Conservation (phyloP, 2,888 invertebrate species). For the Lydus trimaculatus region DNA sequence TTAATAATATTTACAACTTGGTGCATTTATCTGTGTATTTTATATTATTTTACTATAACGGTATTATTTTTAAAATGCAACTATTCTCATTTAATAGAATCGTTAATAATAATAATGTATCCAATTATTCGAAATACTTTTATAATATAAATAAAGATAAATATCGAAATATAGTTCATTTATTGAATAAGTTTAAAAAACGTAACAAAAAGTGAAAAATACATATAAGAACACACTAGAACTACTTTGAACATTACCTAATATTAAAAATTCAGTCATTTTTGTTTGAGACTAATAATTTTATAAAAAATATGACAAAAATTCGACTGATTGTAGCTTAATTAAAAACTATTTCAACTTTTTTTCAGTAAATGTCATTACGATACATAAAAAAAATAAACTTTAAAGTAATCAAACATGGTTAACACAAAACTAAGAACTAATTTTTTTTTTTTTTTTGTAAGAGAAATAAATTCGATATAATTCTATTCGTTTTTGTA, state of each 20-base stretch:
- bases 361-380: not conserved
- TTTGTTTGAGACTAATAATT: conserved; percentile 7
- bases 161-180: not conserved
- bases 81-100: not conserved
- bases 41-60: not conserved
- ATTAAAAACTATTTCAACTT: too few relatives aligned
- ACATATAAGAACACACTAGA: not conserved
- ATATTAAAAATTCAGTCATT: not conserved
- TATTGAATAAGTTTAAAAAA: not conserved
- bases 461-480: too few relatives aligned
- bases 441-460: too few relatives aligned
- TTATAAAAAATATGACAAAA: not conserved
- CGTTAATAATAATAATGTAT: not conserved
- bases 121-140: not conserved
- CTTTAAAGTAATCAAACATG: too few relatives aligned
- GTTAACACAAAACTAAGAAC: too few relatives aligned
- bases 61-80: not conserved
- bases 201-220: not conserved
- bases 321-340: too few relatives aligned
- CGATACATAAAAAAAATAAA: too few relatives aligned
- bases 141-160: conserved; percentile 7
- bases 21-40: conserved; percentile 4
- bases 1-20: not conserved
- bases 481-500: too few relatives aligned
- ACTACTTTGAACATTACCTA: not conserved